Evolutionary conservation across 2,888 invertebrate species (phyloP).

Genomic region (Acleris cristana): DNA sequence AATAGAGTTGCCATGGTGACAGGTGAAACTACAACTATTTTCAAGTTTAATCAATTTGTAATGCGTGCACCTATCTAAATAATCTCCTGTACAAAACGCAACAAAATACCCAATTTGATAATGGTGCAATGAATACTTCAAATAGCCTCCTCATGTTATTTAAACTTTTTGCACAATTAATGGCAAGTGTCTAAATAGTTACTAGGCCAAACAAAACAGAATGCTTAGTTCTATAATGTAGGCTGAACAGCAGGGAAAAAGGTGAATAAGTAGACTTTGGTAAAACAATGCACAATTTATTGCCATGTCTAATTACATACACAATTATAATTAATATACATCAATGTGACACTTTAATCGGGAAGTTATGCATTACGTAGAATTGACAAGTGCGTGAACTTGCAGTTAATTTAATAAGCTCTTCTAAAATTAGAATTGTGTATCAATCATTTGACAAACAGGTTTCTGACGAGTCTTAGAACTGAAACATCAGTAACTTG

Average conservation of each 20-base stretch:
- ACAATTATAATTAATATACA: slow-evolving; percentile 73
- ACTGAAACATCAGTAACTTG: slow-evolving; percentile 65
- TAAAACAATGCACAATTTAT: slow-evolving; percentile 74
- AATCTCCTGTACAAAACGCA: no score
- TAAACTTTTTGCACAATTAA: no score
- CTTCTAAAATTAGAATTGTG: slow-evolving; percentile 73
- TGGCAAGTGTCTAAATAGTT: no score
- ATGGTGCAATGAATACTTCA: no score
- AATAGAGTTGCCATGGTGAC: no score
- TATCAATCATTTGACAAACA: slow-evolving; percentile 66
- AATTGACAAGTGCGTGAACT: slow-evolving; percentile 24
- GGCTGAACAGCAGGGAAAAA: neutral
- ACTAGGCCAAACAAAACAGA: no score
- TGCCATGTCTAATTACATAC: slow-evolving; percentile 79
- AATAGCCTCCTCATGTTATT: no score
- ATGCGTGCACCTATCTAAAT: no score
- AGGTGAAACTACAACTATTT: no score
- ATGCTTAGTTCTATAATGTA: neutral
- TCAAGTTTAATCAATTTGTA: no score
- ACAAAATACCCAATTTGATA: no score
- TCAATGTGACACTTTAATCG: slow-evolving; percentile 54
- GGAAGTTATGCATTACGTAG: slow-evolving; percentile 28
- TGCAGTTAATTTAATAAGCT: slow-evolving; percentile 45
- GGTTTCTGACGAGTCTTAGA: slow-evolving; percentile 69
- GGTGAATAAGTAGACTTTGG: slow-evolving; percentile 16